phyloP scores from a whole-genome alignment of 1,140 invertebrate genomes.

The Schmidtea mediterranea region DNA sequence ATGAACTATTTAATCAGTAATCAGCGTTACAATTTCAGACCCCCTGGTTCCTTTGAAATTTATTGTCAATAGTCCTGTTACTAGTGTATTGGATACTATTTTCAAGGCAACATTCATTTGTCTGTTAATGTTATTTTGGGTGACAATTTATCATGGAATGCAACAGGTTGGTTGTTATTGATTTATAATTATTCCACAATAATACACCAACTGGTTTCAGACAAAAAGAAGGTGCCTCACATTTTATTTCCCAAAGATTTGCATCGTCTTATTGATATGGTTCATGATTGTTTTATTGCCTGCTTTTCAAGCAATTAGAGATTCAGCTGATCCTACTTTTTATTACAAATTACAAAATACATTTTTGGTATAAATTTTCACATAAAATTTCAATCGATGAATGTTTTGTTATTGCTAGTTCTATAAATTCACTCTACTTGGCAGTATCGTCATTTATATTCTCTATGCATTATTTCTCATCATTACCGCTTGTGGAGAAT shows the following conservation, averaged over 20 bases:
- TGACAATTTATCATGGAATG: slow-evolving; percentile 71
- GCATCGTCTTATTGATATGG: slow-evolving; percentile 62
- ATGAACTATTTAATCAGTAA: too few relatives aligned
- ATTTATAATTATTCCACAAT: not conserved
- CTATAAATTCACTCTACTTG: slow-evolving; percentile 52
- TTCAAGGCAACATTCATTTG: slow-evolving; percentile 67
- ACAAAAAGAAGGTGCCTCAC: slow-evolving; percentile 52
- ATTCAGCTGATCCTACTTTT: slow-evolving; percentile 61
- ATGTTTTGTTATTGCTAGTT: slow-evolving; percentile 2
- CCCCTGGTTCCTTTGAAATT: slow-evolving; percentile 69
- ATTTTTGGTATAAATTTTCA: too few relatives aligned
- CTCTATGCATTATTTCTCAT: slow-evolving; percentile 54
- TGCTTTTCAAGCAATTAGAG: slow-evolving; percentile 62
- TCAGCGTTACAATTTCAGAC: too few relatives aligned
- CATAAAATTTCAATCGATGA: too few relatives aligned
- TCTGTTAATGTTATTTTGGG: slow-evolving; percentile 63
- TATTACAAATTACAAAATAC: slow-evolving; percentile 41
- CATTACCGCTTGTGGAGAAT: slow-evolving; percentile 62
- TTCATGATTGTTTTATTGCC: slow-evolving; percentile 51
- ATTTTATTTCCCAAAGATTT: slow-evolving; percentile 67
- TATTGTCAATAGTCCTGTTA: slow-evolving; percentile 58
- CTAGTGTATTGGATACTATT: slow-evolving; percentile 58
- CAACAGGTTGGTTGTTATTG: slow-evolving; percentile 41
- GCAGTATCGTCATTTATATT: slow-evolving; percentile 51
- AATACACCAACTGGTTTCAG: too few relatives aligned